Base-by-base conservation (phyloP, 2,888 invertebrate species). In the Melieria picta region DNA sequence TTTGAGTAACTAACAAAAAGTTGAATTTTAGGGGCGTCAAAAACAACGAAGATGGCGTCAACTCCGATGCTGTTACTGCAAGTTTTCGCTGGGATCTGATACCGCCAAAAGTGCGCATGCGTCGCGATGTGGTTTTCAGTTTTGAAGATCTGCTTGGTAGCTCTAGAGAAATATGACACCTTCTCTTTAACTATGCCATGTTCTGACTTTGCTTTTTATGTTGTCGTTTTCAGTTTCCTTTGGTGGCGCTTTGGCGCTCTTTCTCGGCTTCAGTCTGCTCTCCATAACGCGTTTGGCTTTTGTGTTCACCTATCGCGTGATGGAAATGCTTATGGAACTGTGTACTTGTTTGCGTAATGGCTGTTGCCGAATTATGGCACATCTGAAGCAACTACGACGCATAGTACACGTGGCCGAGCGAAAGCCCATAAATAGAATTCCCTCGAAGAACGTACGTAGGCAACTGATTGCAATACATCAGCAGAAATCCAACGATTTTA, bases 81-180 rank as follows among this genome's bases (percentile, higher is more conserved):
- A 89, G 88, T 13, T 89, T 89, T 76, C 85, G 89, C 5, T 89
- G 89, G 88, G 89, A 89, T 62, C 77, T 89, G 4, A 81, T 89
- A 60, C 87, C 88, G 7, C 89, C 89, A 1, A 89, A 88, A 46
- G 88, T 89, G 5, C 88, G 90, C 70, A 87, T 89, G 74, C 85
- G 87, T n/a, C 84, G 90, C 42, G 89, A 90, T 81, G 87, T 90
- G 5, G 83, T 90, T 2, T 90, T 89, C 77, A 88, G 89, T 62
- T 89, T 89, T 78, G 89, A 89, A 76, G 90, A 90, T 84, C 86
- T 90, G 72, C 84, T 90, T 61, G 90, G 89, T 89, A 80, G 80
- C 69, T n/a, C 47, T 11, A 16, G n/a, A 48, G 11, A 47, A 42
- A 16, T 57, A 42, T 9, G 66, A 9, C 16, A 7, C 43, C 45